These are phyloP conservation scores for Drosophila rufa DNA, from an alignment of 1,140 invertebrate genomes.

Conservation along the genomic window DNA sequence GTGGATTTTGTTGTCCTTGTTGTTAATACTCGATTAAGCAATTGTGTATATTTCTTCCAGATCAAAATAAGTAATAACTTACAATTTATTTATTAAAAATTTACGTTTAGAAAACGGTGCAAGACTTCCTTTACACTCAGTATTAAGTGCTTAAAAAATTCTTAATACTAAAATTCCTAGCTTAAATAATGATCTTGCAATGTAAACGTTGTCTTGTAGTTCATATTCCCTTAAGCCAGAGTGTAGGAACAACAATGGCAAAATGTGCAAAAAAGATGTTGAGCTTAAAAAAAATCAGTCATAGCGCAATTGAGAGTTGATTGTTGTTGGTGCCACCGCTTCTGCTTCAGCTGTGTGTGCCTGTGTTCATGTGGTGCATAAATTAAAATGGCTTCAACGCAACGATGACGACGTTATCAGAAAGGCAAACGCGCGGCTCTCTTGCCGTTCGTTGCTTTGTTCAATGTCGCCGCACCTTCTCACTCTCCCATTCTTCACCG, in stretches of 20 bases:
- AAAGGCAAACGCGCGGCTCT: constrained; percentile 31
- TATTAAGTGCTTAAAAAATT: too few species aligned
- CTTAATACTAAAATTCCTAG: too few species aligned
- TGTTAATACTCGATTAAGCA: too few species aligned
- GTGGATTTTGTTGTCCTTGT: too few species aligned
- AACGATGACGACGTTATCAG: constrained; percentile 75
- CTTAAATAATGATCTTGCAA: not conserved
- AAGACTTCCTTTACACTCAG: too few species aligned
- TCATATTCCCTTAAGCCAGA: constrained; percentile 14
- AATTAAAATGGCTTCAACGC: constrained; percentile 75
- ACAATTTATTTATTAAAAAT: too few species aligned
- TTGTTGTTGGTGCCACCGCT: constrained; percentile 36
- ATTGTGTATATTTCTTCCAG: too few species aligned
- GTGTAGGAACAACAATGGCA: constrained; percentile 59
- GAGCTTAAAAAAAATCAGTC: constrained; percentile 30
- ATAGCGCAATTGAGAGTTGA: constrained; percentile 56
- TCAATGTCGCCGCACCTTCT: constrained; percentile 78
- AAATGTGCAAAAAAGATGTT: constrained; percentile 61
- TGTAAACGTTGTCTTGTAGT: not conserved
- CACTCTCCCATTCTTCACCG: constrained; percentile 10
- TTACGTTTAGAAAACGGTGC: too few species aligned
- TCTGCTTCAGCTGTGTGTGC: constrained; percentile 21
- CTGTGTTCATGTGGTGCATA: constrained; percentile 63
- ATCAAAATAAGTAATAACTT: too few species aligned
- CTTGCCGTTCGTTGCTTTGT: constrained; percentile 57